Evolutionary conservation across 2,797 vertebrate genomes (phyloP).

Genomic region (Urocyon cinereoargenteus): DNA sequence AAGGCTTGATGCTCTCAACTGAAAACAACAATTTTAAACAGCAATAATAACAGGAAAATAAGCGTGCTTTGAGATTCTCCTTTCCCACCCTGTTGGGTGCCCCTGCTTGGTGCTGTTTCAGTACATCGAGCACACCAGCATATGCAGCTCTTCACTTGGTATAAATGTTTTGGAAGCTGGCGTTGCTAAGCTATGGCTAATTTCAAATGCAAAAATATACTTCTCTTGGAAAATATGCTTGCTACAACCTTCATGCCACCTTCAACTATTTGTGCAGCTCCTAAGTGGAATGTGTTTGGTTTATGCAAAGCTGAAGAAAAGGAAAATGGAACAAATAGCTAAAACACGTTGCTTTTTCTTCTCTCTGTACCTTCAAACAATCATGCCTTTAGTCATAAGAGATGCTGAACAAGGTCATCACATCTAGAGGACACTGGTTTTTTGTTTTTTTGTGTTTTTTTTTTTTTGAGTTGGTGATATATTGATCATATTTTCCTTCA

Average conservation of each 20-base stretch:
- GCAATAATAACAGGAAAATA: background rate
- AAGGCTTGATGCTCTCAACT: background rate
- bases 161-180: slow-evolving; percentile 58
- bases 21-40: slow-evolving; percentile 22
- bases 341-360: background rate
- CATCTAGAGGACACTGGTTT: background rate
- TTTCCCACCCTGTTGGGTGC: background rate
- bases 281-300: background rate
- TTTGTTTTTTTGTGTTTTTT: too few relatives aligned
- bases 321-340: background rate
- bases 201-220: slow-evolving; percentile 69
- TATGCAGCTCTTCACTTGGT: background rate
- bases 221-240: slow-evolving; percentile 57
- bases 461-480: background rate
- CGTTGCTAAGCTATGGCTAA: slow-evolving; percentile 67
- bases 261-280: slow-evolving; percentile 41
- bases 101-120: background rate
- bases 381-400: background rate
- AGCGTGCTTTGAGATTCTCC: background rate
- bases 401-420: background rate
- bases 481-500: background rate
- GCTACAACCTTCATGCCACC: slow-evolving; percentile 48
- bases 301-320: slow-evolving; percentile 26
- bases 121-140: slow-evolving; percentile 18
- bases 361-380: background rate